These are phyloP conservation scores for Allobates femoralis DNA, from an alignment of 2,797 vertebrate genomes.

Conservation along the genomic window DNA sequence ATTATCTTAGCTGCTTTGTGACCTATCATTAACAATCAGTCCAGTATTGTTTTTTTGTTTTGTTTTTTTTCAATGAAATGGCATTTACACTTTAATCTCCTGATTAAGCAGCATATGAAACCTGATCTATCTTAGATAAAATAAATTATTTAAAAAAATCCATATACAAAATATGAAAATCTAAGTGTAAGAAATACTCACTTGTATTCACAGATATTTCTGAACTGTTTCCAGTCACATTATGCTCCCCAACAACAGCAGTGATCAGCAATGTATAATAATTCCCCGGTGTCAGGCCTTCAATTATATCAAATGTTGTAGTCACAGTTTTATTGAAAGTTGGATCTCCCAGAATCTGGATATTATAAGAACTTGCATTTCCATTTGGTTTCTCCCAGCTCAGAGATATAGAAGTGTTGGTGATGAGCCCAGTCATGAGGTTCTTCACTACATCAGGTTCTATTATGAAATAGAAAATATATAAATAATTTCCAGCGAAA, in stretches of 20 bases:
- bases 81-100: too few relatives aligned
- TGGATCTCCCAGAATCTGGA: slow-evolving; percentile 6
- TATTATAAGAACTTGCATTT: slow-evolving; percentile 24
- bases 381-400: neutral
- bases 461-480: neutral
- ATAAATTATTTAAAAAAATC: too few relatives aligned
- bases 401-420: neutral
- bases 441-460: neutral
- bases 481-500: too few relatives aligned
- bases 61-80: too few relatives aligned
- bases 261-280: neutral
- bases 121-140: too few relatives aligned
- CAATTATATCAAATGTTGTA: neutral
- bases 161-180: neutral
- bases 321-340: neutral
- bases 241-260: neutral
- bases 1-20: too few relatives aligned
- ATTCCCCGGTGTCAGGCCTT: neutral
- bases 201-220: neutral
- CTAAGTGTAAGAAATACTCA: neutral
- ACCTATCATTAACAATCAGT: too few relatives aligned
- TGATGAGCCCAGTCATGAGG: neutral
- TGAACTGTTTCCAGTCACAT: neutral
- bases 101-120: too few relatives aligned
- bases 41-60: too few relatives aligned